These are phyloP conservation scores for Bucorvus abyssinicus DNA, from an alignment of 2,797 vertebrate species.

Conservation along the genomic window DNA sequence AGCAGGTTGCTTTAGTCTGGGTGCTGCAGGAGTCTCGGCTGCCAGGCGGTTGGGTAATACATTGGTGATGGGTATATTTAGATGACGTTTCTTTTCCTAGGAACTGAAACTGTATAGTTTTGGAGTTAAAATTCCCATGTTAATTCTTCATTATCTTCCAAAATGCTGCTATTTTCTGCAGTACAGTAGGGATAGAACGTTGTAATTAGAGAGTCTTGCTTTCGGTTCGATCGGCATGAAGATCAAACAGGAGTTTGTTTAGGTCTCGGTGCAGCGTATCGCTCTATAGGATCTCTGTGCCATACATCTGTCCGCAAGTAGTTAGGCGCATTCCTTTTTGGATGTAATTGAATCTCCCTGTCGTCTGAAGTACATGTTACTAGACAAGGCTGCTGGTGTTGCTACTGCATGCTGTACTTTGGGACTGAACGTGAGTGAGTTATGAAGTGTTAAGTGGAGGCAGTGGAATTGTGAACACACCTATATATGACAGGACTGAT, in stretches of 20 bases:
- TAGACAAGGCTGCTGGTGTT: conserved; percentile 50
- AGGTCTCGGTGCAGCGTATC: neutral
- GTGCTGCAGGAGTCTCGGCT: neutral
- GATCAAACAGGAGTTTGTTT: neutral
- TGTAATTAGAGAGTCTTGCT: neutral
- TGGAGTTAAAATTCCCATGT: neutral
- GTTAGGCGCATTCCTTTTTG: conserved; percentile 59
- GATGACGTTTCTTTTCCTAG: neutral
- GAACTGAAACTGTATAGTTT: neutral
- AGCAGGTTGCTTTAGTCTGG: neutral
- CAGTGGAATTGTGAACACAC: conserved; percentile 57
- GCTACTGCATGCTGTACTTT: conserved; percentile 14
- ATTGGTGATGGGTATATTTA: neutral
- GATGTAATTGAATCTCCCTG: conserved; percentile 60
- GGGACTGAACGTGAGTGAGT: conserved; percentile 39
- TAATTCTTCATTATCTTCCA: neutral
- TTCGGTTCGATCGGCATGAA: neutral
- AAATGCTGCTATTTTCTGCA: neutral
- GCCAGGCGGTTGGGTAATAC: neutral
- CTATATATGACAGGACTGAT: conserved; percentile 43
- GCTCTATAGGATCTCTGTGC: conserved; percentile 2
- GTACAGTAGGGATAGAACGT: neutral
- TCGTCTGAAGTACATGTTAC: conserved; percentile 51
- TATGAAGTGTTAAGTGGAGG: conserved; percentile 57
- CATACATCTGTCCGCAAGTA: conserved; percentile 66